Evolutionary conservation across 53 echinoderm and acorn worm genomes (phyloP).

Genomic region (Stichopus horrens): DNA sequence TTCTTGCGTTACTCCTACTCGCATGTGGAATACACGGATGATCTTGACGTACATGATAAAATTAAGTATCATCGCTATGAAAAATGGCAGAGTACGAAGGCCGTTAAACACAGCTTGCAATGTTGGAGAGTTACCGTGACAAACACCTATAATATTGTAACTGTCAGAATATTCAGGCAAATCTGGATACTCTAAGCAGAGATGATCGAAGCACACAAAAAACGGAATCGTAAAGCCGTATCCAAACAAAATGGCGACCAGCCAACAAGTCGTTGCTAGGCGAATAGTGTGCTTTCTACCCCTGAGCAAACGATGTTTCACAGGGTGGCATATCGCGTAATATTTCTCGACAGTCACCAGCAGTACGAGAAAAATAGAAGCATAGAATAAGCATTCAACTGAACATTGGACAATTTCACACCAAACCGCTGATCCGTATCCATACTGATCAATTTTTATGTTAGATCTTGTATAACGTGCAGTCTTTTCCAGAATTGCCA

Average conservation of each 20-base stretch:
- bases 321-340: conserved; percentile 75
- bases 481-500: conserved; percentile 72
- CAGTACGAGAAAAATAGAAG: conserved; percentile 70
- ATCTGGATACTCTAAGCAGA: conserved; percentile 70
- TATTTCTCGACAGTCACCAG: conserved; percentile 82
- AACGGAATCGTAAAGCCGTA: conserved; percentile 59
- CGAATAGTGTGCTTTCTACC: conserved; percentile 61
- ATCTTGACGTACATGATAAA: conserved; percentile 65
- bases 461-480: conserved; percentile 62
- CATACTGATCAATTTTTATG: conserved; percentile 60
- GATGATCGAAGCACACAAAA: conserved; percentile 46
- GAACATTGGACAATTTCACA: conserved; percentile 61
- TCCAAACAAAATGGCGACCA: conserved; percentile 54
- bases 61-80: conserved; percentile 63
- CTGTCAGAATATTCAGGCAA: conserved; percentile 39
- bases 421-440: conserved; percentile 51
- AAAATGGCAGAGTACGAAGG: conserved; percentile 75
- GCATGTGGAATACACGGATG: conserved; percentile 50
- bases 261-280: conserved; percentile 54
- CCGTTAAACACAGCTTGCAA: conserved; percentile 51
- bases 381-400: conserved; percentile 62
- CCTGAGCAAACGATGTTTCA: conserved; percentile 59
- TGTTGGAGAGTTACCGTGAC: conserved; percentile 30
- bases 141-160: conserved; percentile 54
- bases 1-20: conserved; percentile 49